Evolutionary conservation across 2,888 invertebrate species (phyloP).

Genomic region (Hydrotaea diabolus): DNA sequence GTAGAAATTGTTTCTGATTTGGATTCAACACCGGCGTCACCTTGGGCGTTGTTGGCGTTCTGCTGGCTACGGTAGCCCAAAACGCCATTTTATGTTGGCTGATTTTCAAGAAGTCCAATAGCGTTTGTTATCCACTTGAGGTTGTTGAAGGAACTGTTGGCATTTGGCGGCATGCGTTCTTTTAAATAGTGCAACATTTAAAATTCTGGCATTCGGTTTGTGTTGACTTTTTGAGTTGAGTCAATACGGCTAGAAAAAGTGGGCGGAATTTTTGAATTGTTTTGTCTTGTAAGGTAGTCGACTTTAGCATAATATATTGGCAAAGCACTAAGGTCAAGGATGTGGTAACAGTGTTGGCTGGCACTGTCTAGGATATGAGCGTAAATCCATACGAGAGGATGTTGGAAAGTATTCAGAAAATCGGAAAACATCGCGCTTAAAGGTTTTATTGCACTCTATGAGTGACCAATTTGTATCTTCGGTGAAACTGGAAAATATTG

Average conservation of each 20-base stretch:
- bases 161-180: background rate
- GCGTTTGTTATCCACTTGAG: background rate
- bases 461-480: too few relatives aligned
- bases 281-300: conserved; percentile 14
- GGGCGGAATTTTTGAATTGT: conserved; percentile 35
- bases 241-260: background rate
- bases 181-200: conserved; percentile 42
- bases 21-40: conserved; percentile 80
- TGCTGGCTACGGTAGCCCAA: conserved; percentile 75
- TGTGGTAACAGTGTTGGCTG: background rate
- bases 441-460: too few relatives aligned
- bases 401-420: too few relatives aligned
- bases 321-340: conserved; percentile 11
- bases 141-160: background rate
- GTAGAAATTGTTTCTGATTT: conserved; percentile 79
- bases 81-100: conserved; percentile 74
- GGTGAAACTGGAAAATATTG: too few relatives aligned
- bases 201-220: background rate
- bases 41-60: conserved; percentile 71
- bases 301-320: background rate
- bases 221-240: background rate
- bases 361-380: too few relatives aligned
- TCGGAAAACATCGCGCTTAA: too few relatives aligned
- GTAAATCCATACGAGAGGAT: too few relatives aligned
- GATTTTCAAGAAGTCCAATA: background rate